Evolutionary conservation across 2,797 vertebrate species (phyloP).

Genomic region (Poecile montanus): DNA sequence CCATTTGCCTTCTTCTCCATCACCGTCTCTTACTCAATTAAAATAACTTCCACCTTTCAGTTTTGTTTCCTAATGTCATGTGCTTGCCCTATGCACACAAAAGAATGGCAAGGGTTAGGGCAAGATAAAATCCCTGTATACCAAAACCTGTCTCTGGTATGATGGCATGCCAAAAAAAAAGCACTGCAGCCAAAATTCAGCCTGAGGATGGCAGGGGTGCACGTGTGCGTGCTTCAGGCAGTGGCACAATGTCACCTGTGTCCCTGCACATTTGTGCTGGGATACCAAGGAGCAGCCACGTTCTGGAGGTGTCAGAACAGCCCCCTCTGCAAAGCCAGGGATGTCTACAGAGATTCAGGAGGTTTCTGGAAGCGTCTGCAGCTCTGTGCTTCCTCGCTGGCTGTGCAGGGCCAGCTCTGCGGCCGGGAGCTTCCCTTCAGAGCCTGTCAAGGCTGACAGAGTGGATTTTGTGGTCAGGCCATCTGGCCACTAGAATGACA

Average conservation of each 20-base stretch:
- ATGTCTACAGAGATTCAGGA: background rate
- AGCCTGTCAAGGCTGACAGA: background rate
- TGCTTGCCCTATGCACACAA: background rate
- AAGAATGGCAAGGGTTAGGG: background rate
- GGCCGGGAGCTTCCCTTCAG: background rate
- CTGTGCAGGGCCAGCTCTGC: background rate
- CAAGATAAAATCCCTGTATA: background rate
- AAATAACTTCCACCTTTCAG: background rate
- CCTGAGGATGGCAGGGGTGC: background rate
- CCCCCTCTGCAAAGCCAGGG: background rate
- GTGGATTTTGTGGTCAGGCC: background rate
- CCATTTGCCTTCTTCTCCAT: background rate
- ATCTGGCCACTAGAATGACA: background rate
- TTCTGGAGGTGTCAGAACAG: background rate
- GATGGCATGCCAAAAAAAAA: background rate
- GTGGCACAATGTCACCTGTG: accelerated
- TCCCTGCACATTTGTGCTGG: background rate
- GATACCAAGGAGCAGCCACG: background rate
- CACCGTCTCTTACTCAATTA: background rate
- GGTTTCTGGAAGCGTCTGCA: background rate
- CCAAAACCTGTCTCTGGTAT: background rate
- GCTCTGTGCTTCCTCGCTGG: background rate
- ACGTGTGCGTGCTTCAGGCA: accelerated
- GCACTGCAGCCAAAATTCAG: background rate
- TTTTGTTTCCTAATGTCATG: background rate